phyloP scores from a whole-genome alignment of 2,888 invertebrate genomes.

The Silvanus unidentatus region DNA sequence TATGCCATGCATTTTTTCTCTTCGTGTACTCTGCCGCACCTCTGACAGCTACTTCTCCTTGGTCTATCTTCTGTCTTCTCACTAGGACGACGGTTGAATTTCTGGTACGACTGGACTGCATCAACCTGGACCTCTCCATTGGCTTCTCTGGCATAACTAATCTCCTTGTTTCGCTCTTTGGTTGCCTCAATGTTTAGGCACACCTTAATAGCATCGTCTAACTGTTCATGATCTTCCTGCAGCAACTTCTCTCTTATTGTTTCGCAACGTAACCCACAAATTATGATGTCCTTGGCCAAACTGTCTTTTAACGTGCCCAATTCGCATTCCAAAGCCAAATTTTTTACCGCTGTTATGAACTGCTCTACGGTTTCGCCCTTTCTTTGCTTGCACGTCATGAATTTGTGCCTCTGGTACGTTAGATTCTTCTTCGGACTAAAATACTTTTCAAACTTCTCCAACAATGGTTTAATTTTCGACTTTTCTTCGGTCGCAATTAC shows the following conservation, averaged over 20 bases:
- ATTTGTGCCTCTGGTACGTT: constrained; percentile 14
- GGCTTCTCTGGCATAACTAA: not conserved
- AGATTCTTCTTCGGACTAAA: constrained; percentile 12
- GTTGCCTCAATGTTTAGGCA: constrained; percentile 13
- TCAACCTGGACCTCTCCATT: not conserved
- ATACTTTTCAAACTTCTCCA: constrained; percentile 10
- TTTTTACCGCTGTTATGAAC: constrained; percentile 12
- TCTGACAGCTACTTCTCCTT: not conserved
- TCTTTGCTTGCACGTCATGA: constrained; percentile 13
- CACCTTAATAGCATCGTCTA: constrained; percentile 13
- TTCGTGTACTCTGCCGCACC: not conserved
- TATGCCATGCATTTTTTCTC: no score
- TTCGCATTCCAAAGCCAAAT: constrained; percentile 11
- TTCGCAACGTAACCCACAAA: constrained; percentile 10
- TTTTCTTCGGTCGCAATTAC: constrained; percentile 10
- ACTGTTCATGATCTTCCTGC: constrained; percentile 10
- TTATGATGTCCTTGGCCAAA: constrained; percentile 10
- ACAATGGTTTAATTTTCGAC: constrained; percentile 8
- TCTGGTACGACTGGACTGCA: not conserved
- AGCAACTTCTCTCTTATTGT: constrained; percentile 17
- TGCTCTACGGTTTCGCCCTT: constrained; percentile 11
- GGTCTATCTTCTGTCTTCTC: not conserved
- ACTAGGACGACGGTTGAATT: not conserved
- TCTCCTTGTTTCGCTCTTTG: constrained; percentile 2
- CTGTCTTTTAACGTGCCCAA: constrained; percentile 10